Evolutionary conservation across 2,113 vertebrate species (phyloP).

Genomic region (Sisor rabdophorus): DNA sequence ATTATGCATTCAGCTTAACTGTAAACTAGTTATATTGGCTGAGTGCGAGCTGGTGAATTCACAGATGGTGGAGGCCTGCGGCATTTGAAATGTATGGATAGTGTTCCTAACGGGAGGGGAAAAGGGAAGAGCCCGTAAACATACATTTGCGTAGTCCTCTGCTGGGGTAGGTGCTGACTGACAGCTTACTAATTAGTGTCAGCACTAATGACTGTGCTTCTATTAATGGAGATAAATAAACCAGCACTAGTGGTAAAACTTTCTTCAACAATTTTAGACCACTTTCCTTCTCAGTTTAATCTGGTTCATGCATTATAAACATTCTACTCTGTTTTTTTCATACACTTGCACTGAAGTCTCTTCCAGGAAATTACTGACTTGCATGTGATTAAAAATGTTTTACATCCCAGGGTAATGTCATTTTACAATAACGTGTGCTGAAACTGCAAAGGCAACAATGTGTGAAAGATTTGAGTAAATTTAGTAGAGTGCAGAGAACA

Average conservation of each 20-base stretch:
- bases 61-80: conserved; percentile 68
- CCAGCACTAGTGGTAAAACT: conserved; percentile 27
- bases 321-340: not conserved
- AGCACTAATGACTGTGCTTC: conserved; percentile 31
- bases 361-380: too few relatives aligned
- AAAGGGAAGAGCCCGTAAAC: not conserved
- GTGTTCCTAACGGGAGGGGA: conserved; percentile 27
- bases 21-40: conserved; percentile 65
- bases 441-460: too few relatives aligned
- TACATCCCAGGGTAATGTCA: too few relatives aligned
- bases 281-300: conserved; percentile 41
- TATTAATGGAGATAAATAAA: conserved; percentile 47
- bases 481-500: too few relatives aligned
- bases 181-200: conserved; percentile 39
- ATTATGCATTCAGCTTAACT: conserved; percentile 58
- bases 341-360: too few relatives aligned
- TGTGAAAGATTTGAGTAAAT: too few relatives aligned
- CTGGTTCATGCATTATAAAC: conserved; percentile 22
- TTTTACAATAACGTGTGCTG: too few relatives aligned
- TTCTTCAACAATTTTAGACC: conserved; percentile 27
- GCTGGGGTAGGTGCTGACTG: conserved; percentile 37
- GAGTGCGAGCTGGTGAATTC: conserved; percentile 45
- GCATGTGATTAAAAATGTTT: too few relatives aligned
- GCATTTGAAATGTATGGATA: conserved; percentile 57
- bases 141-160: conserved; percentile 29